phyloP scores from a whole-genome alignment of 1,140 invertebrate species.

The Littorina saxatilis region DNA sequence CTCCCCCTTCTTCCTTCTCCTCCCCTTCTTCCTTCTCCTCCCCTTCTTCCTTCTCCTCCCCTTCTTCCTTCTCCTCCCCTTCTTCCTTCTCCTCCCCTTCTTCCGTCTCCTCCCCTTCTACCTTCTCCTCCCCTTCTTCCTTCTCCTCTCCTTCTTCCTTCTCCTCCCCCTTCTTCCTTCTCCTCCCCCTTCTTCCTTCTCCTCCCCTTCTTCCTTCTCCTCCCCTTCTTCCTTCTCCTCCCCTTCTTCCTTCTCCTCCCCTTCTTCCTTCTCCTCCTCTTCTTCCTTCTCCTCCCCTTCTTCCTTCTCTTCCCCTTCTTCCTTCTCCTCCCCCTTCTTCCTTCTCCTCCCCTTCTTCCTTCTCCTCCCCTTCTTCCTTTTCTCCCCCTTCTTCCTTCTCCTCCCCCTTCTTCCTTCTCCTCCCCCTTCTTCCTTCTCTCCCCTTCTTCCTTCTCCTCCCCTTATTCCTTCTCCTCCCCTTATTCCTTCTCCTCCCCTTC shows the following conservation, averaged over 20 bases:
- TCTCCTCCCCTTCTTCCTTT: too few relatives aligned
- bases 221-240: too few relatives aligned
- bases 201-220: not conserved
- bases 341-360: too few relatives aligned
- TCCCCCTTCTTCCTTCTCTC: not conserved
- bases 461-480: not conserved
- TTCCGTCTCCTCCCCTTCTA: not conserved
- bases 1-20: too few relatives aligned
- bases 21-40: not conserved
- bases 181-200: not conserved
- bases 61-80: not conserved
- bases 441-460: not conserved
- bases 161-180: slow-evolving; percentile 3
- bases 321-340: too few relatives aligned
- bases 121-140: not conserved
- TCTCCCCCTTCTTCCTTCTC: too few relatives aligned
- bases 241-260: too few relatives aligned
- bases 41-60: slow-evolving; percentile 9
- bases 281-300: too few relatives aligned
- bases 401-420: too few relatives aligned
- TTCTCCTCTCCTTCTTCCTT: not conserved
- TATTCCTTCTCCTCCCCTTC: too few relatives aligned
- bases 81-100: not conserved
- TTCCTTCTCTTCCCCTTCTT: too few relatives aligned
- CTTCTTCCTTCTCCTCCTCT: not conserved